Percentiles rank a stretch among this genome's conserved stretches.
Evolutionary conservation across 2,888 invertebrate genomes (phyloP).

Genomic region (Zygogramma bicolorata): DNA sequence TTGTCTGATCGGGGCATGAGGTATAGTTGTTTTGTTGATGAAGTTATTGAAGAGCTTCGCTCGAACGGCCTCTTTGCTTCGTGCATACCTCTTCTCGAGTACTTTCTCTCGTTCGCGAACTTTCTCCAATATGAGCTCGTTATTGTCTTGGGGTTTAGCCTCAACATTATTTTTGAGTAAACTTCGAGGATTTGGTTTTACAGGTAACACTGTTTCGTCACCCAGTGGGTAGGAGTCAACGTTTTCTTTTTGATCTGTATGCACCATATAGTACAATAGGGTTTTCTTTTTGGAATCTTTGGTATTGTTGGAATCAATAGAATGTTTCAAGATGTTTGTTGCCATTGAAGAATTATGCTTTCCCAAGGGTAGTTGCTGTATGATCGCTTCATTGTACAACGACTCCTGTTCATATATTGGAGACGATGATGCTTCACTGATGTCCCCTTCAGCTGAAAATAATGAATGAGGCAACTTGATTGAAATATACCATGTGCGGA

Average conservation of each 20-base stretch:
- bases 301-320: conserved; percentile 18
- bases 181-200: conserved; percentile 59
- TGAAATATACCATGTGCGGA: too few species aligned
- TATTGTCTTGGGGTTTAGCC: conserved; percentile 13
- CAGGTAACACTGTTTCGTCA: conserved; percentile 8
- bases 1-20: conserved; percentile 62
- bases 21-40: conserved; percentile 61
- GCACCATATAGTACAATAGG: conserved; percentile 56
- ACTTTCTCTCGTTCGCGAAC: conserved; percentile 27
- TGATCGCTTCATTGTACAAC: conserved; percentile 35
- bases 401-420: conserved; percentile 29
- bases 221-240: conserved; percentile 48
- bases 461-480: too few species aligned
- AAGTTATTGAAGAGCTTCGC: conserved; percentile 60
- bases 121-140: conserved; percentile 11
- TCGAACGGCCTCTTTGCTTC: conserved; percentile 60
- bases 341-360: conserved; percentile 4
- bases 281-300: conserved; percentile 40
- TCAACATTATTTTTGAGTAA: conserved; percentile 56
- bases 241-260: conserved; percentile 62
- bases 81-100: conserved; percentile 53
- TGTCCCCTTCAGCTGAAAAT: conserved; percentile 44
- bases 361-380: not conserved
- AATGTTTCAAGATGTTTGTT: conserved; percentile 53
- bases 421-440: conserved; percentile 30